A percentile compares a stretch with the other conserved stretches of the same genome.
Conservation (phyloP, 2,888 invertebrate genomes). For the Rhimphoctona megacephalus region DNA sequence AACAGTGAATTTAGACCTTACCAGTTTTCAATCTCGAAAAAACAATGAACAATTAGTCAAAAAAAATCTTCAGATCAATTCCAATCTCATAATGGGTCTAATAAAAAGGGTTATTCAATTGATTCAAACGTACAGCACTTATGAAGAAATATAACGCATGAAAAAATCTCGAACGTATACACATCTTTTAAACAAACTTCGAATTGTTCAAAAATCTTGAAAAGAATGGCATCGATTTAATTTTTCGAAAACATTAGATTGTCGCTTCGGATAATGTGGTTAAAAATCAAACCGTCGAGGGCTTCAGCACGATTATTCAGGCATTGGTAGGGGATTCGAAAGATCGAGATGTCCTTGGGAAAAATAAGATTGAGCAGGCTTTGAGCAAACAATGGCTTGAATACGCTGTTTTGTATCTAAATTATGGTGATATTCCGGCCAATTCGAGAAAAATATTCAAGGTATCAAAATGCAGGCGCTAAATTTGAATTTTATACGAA, state of each 20-base stretch:
- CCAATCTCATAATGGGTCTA: neutral
- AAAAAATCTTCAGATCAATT: too few relatives aligned
- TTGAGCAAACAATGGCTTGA: slow-evolving; percentile 88
- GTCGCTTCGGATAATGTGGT: slow-evolving; percentile 72
- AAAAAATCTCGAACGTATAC: too few relatives aligned
- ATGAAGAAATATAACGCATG: neutral
- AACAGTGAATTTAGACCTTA: neutral
- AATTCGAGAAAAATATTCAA: slow-evolving; percentile 86
- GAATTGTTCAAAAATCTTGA: neutral
- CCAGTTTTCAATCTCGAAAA: neutral
- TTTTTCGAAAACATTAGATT: slow-evolving; percentile 69
- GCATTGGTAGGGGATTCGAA: slow-evolving; percentile 77
- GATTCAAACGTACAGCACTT: neutral
- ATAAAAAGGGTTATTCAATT: neutral
- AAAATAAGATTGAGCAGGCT: slow-evolving; percentile 77
- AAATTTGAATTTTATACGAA: neutral
- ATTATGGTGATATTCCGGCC: slow-evolving; percentile 85
- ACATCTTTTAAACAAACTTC: too few relatives aligned
- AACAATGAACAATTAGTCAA: neutral
- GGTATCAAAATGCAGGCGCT: slow-evolving; percentile 78
- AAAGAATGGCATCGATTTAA: neutral
- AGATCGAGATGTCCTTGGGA: slow-evolving; percentile 75
- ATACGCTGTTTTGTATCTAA: slow-evolving; percentile 87
- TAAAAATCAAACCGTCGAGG: slow-evolving; percentile 76
- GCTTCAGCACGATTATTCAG: slow-evolving; percentile 81